Evolutionary conservation across 2,113 vertebrate genomes (phyloP), one percentile per base, ranked within the genome.

Genomic region (Leucopsar rothschildi): DNA sequence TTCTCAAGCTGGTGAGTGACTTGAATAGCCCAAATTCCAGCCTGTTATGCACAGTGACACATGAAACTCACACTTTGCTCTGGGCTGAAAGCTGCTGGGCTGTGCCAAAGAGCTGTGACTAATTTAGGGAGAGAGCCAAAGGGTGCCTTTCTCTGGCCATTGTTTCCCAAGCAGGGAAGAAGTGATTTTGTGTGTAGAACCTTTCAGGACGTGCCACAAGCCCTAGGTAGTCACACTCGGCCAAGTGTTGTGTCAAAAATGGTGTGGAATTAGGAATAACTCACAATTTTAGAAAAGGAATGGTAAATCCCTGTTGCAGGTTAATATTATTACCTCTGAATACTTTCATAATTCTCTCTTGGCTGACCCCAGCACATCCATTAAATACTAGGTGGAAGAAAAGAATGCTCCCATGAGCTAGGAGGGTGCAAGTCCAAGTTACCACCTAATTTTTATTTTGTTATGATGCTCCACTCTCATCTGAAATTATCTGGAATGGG

Each of bases 11-110:
- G 85, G 79, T 76, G 81, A 90, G 57, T 45, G 72, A 11, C 52
- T 82, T 93, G 87, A 96, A 92, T 88, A 80, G 89, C 76, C 91
- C 64, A 40, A 87, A 94, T 94, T 96, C 90, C 82, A 76, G 29
- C 47, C 82, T 66, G 61, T 83, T 88, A 16, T 93, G 75, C 84
- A 50, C 3, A 77, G 75, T 82, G 86, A 91, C 85, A 93, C 39
- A 12, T 91, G 89, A 85, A 96, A 92, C 73, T 64, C 12, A 1
- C 24, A 11, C 71, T 87, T 35, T n/a, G 83, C 35, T 52, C 70
- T 63, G 64, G n/a, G 25, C 63, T 79, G 89, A 91, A 85, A 91
- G 91, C 90, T 39, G 55, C 81, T 69, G 70, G 50, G 73, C 93
- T 78, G 57, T 44, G 6, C 64, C 61, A 50, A 57, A 77, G 65